Base-by-base conservation (phyloP, 2,888 invertebrate genomes). In the Portevinia maculata region DNA sequence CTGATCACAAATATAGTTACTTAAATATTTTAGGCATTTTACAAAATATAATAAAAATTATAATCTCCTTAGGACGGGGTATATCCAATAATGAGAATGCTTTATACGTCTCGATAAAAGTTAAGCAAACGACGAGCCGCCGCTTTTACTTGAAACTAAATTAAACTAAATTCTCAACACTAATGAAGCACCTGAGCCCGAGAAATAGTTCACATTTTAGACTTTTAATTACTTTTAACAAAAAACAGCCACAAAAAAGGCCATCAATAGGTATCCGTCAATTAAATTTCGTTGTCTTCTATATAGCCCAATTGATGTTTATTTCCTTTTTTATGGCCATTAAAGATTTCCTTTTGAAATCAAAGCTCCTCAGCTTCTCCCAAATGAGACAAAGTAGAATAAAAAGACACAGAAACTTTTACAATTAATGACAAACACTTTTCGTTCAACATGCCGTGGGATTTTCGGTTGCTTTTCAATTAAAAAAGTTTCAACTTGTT, bases 361-460 rank as follows among this genome's bases (percentile, higher is more conserved):
- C 62, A 62, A 52, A 71, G 60, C 32, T 62, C 53, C 19, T n/a
- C 4, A 24, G 50, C 24, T 9, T 37, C 24, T n/a, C 6, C 2
- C 1, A 24, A 37, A 39, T 24, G 2, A 2, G 5, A 24, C 24
- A 24, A 24, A 24, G 24, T 2, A 24, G 32, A 50, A 53, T 8
- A 7, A 21, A 50, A 50, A 39, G 30, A 3, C 32, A n/a, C 3
- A 11, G 30, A 76, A 78, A 71, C 64, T 78, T 78, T 78, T 50
- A 71, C 78, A 78, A 78, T 71, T 78, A 78, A 78, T 70, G 78
- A 78, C 78, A 75, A 69, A 75, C 71, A 57, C 50, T 71, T 78
- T 70, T 39, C 41, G 39, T 50, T 39, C 55, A 48, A 48, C 57
- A 55, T 64, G 64, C 32, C 70, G 39, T 55, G 55, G 78, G 55